Percentiles rank a stretch among this genome's conserved stretches.
Conservation (phyloP, 2,113 vertebrate genomes). For the Sapayoa aenigma region DNA sequence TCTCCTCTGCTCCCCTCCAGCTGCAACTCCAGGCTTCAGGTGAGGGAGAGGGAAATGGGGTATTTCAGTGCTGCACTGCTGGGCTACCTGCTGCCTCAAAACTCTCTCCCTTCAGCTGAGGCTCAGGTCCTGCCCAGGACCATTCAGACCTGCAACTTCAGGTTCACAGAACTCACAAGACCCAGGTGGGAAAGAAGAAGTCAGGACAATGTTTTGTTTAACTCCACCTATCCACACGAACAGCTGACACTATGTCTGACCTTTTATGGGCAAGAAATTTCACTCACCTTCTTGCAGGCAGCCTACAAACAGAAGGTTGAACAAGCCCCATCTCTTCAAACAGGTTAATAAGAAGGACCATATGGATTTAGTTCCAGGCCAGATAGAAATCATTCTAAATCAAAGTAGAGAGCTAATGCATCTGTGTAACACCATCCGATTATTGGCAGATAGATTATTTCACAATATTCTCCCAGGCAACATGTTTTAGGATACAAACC, state of each 20-base stretch:
- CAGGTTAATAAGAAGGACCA: background rate
- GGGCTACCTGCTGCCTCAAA: background rate
- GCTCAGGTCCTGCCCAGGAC: background rate
- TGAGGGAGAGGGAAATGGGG: background rate
- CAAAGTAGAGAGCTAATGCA: background rate
- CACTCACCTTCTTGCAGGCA: background rate
- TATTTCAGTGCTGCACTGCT: background rate
- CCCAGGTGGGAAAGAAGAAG: background rate
- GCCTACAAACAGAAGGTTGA: background rate
- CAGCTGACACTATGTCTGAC: background rate
- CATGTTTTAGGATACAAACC: background rate
- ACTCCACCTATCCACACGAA: background rate
- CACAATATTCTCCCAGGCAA: background rate
- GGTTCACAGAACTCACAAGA: background rate
- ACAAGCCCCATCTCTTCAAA: background rate
- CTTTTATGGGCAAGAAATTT: background rate
- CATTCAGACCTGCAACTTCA: background rate
- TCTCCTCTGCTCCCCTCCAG: background rate
- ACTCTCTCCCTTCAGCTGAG: background rate
- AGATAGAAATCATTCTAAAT: conserved; percentile 6
- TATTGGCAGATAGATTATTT: conserved; percentile 44
- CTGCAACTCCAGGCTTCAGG: background rate
- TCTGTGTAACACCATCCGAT: background rate
- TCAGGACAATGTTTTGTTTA: background rate
- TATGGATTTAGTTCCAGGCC: background rate